Conservation (phyloP, 2,113 vertebrate genomes). For the Apus apus region DNA sequence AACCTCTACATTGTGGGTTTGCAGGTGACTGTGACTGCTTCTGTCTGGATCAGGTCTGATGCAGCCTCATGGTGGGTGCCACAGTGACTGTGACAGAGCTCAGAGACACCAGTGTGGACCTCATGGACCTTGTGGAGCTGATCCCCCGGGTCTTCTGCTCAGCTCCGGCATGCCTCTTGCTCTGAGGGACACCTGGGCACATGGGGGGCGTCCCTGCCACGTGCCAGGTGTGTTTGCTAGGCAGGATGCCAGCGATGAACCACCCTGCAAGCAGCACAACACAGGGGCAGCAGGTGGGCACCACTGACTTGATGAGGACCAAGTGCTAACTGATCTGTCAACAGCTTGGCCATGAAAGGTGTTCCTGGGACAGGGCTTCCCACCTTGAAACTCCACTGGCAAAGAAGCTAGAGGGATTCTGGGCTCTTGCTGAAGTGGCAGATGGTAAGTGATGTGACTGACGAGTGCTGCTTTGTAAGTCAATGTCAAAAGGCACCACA, state of each 20-base stretch:
- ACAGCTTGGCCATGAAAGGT: not conserved
- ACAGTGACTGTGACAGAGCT: accelerated
- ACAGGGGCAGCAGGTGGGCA: accelerated
- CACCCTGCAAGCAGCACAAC: not conserved
- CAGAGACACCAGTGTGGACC: accelerated
- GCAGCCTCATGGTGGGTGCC: not conserved
- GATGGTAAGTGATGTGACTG: not conserved
- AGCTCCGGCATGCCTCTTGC: not conserved
- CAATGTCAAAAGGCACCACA: not conserved
- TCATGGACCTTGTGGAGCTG: not conserved
- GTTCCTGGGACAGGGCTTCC: not conserved
- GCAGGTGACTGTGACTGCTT: not conserved
- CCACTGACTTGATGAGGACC: not conserved
- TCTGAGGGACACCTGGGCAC: not conserved
- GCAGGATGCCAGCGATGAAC: not conserved
- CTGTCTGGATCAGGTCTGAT: not conserved
- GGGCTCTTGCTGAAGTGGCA: not conserved
- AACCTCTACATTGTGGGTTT: not conserved
- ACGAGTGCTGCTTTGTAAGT: not conserved
- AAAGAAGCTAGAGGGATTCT: not conserved
- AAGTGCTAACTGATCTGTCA: not conserved
- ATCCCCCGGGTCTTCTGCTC: not conserved
- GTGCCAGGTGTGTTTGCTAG: too few relatives aligned
- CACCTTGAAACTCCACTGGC: accelerated
- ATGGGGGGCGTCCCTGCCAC: not conserved